phyloP scores from a whole-genome alignment of 64 coral and sea anemone species.

The Montipora sp. region DNA sequence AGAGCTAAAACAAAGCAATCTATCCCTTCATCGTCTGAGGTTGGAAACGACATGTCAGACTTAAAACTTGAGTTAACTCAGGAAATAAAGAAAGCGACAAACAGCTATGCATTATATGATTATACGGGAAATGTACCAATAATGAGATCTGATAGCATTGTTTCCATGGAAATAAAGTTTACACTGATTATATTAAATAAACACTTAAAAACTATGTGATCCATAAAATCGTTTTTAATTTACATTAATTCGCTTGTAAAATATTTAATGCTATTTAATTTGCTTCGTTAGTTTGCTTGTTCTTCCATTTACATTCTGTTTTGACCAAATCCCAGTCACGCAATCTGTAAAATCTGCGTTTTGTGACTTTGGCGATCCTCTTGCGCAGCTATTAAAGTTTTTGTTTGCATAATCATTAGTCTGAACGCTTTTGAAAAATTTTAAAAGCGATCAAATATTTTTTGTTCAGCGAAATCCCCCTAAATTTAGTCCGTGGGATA shows the following conservation, averaged over 20 bases:
- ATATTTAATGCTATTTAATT: not conserved
- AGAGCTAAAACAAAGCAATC: slow-evolving; percentile 7
- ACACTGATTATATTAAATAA: not conserved
- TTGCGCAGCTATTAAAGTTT: no score
- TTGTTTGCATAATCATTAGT: no score
- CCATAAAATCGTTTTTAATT: not conserved
- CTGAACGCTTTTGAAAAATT: no score
- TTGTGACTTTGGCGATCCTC: no score
- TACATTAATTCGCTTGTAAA: not conserved
- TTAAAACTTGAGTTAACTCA: not conserved
- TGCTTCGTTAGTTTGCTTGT: not conserved
- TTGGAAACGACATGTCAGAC: not conserved
- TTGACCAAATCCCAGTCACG: not conserved
- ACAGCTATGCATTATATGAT: not conserved
- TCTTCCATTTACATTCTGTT: not conserved
- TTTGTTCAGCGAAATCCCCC: no score
- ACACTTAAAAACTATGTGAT: not conserved
- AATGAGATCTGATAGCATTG: not conserved
- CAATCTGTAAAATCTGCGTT: not conserved
- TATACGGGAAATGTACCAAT: not conserved
- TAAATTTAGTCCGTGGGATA: no score
- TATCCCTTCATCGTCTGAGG: not conserved
- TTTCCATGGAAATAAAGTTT: slow-evolving; percentile 21
- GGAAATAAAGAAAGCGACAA: not conserved
- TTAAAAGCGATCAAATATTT: no score